Evolutionary conservation across 1,140 invertebrate genomes (phyloP).

Genomic region (Lucilia sericata): DNA sequence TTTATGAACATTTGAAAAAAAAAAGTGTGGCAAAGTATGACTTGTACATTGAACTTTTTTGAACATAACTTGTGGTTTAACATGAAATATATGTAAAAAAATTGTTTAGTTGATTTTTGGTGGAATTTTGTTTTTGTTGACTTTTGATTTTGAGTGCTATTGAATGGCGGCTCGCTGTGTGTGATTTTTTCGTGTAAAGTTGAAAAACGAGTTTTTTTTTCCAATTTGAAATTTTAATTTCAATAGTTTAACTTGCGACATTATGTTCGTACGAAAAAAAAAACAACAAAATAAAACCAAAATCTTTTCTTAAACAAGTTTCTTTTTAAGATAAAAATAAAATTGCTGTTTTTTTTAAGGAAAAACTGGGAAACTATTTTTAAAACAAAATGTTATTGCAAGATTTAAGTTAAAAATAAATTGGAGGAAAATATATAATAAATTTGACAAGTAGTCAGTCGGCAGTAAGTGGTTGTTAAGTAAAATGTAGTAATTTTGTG

Average conservation of each 20-base stretch:
- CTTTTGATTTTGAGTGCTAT: background rate
- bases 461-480: no score
- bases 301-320: constrained; percentile 8
- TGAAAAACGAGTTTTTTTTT: background rate
- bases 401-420: no score
- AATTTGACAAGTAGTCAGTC: no score
- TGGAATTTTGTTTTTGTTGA: no score
- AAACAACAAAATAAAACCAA: background rate
- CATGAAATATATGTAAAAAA: background rate
- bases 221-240: constrained; percentile 3
- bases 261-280: background rate
- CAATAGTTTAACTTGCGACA: background rate
- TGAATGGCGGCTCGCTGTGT: background rate
- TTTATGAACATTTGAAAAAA: no score
- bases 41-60: background rate
- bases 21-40: no score
- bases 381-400: no score
- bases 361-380: no score
- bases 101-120: background rate
- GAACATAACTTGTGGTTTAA: background rate
- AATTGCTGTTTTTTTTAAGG: no score
- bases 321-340: background rate
- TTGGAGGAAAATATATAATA: no score
- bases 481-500: no score
- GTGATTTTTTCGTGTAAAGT: background rate